phyloP scores from a whole-genome alignment of 1,140 invertebrate species.

The Diabrotica undecimpunctata region DNA sequence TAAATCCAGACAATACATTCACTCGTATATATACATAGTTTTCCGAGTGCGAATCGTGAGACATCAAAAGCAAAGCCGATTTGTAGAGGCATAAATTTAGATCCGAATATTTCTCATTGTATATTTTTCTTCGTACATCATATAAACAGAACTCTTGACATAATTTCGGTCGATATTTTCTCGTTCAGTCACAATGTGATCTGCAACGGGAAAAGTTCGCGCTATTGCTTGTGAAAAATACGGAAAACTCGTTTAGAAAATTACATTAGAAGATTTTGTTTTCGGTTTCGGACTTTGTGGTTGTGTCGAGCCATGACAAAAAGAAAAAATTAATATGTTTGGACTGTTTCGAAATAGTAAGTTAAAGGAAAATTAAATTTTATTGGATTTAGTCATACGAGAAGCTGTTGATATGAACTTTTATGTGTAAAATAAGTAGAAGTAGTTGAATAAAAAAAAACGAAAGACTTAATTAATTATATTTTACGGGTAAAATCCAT shows the following conservation, averaged over 20 bases:
- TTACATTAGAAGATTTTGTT: too few relatives aligned
- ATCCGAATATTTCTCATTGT: constrained; percentile 8
- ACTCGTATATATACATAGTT: too few relatives aligned
- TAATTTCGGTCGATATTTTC: constrained; percentile 7
- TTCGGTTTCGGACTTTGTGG: background rate
- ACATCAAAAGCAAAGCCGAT: too few relatives aligned
- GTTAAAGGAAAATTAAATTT: background rate
- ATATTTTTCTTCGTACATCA: constrained; percentile 6
- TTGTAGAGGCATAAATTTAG: constrained; percentile 11
- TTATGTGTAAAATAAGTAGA: too few relatives aligned
- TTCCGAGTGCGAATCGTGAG: too few relatives aligned
- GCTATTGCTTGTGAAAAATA: background rate
- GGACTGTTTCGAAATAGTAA: background rate
- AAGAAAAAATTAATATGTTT: background rate
- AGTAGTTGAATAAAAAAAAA: too few relatives aligned
- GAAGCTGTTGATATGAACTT: too few relatives aligned
- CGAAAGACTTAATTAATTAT: too few relatives aligned
- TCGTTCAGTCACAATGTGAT: constrained; percentile 8
- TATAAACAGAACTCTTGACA: constrained; percentile 7
- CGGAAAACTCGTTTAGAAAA: too few relatives aligned
- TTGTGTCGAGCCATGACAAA: background rate
- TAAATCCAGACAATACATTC: too few relatives aligned
- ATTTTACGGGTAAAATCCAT: too few relatives aligned
- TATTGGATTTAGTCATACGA: too few relatives aligned
- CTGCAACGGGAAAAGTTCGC: constrained; percentile 2